Conservation (phyloP, 2,888 invertebrate genomes). For the Drosophila peninsularis region DNA sequence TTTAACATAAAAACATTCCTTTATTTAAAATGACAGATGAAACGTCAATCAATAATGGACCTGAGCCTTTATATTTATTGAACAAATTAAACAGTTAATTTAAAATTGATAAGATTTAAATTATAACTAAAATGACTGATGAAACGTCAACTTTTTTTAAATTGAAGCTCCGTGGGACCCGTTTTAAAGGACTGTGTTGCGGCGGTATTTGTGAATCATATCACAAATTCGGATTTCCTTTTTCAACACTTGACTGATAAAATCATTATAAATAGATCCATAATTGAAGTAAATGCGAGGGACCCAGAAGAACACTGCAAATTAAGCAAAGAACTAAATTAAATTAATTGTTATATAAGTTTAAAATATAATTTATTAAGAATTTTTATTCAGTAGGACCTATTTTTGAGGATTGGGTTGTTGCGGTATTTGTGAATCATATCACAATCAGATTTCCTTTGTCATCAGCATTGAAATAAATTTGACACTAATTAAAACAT, state of each 20-base stretch:
- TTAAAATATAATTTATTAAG: background rate
- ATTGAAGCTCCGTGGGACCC: slow-evolving; percentile 65
- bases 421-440: slow-evolving; percentile 81
- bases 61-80: slow-evolving; percentile 39
- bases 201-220: slow-evolving; percentile 70
- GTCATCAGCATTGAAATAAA: slow-evolving; percentile 57
- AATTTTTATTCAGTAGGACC: slow-evolving; percentile 73
- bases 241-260: background rate
- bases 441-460: slow-evolving; percentile 68
- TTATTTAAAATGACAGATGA: background rate
- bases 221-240: slow-evolving; percentile 45
- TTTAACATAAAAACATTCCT: too few relatives aligned
- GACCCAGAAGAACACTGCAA: slow-evolving; percentile 3
- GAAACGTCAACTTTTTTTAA: background rate
- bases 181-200: slow-evolving; percentile 65
- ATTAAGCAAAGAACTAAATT: background rate
- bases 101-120: too few relatives aligned
- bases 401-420: slow-evolving; percentile 78
- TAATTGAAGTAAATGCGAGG: too few relatives aligned
- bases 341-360: background rate
- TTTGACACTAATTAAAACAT: background rate
- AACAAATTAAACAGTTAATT: background rate
- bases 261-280: background rate
- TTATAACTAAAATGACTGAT: background rate
- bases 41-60: background rate